Percentiles rank a stretch among this genome's conserved stretches.
Evolutionary conservation across 2,888 invertebrate species (phyloP).

Genomic region (Cephus sareptanus): DNA sequence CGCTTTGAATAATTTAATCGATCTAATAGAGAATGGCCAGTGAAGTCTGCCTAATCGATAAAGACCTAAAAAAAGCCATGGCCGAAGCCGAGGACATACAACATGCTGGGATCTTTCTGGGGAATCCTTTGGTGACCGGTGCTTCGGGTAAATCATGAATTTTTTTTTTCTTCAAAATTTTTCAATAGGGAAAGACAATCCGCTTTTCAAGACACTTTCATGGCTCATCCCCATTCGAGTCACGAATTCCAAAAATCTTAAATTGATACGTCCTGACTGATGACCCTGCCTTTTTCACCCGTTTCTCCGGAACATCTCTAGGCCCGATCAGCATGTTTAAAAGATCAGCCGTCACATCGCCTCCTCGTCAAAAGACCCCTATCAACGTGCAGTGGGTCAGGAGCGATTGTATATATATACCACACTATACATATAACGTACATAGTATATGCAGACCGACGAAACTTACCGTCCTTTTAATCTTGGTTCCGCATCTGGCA

Average conservation of each 20-base stretch:
- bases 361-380: constrained; percentile 13
- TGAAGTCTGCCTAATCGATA: constrained; percentile 70
- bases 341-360: constrained; percentile 20
- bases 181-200: neutral
- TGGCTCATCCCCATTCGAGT: constrained; percentile 22
- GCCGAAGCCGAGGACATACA: constrained; percentile 72
- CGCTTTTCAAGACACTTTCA: neutral
- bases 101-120: constrained; percentile 70
- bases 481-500: constrained; percentile 20
- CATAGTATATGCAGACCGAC: neutral
- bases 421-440: neutral
- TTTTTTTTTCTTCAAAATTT: neutral
- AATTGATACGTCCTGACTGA: constrained; percentile 38
- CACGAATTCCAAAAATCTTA: constrained; percentile 30
- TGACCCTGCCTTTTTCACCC: constrained; percentile 28
- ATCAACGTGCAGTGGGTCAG: constrained; percentile 4
- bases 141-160: constrained; percentile 38
- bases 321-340: constrained; percentile 27
- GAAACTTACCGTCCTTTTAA: constrained; percentile 17
- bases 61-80: constrained; percentile 67
- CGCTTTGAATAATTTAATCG: neutral
- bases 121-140: constrained; percentile 67
- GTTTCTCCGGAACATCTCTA: constrained; percentile 24
- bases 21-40: constrained; percentile 65
- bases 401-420: neutral